Base-by-base conservation (phyloP, 2,113 vertebrate species). In the Rhynchopsitta pachyrhyncha region DNA sequence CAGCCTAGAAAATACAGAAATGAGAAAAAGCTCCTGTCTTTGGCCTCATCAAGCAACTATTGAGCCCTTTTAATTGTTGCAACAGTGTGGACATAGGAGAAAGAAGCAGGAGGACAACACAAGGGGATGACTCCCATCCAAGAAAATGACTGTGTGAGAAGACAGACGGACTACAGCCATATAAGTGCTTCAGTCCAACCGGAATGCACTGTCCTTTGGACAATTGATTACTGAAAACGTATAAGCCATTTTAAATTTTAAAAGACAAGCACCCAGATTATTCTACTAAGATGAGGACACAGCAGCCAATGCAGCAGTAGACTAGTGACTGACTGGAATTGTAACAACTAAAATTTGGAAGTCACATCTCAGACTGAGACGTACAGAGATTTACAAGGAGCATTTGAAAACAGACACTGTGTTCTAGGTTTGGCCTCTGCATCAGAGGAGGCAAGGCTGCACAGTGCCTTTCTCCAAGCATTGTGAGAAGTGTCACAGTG, bases 51-150 rank as follows among this genome's bases (percentile, higher is more conserved):
- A 25, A 52, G 59, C 37, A 73, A 41, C 25, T 29, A 13, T 1
- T 20, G 24, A 88, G 49, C 3, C 27, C 27, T 23, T 60, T 80
- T 11, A 18, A 22, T 4, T 29, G 57, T 50, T 82, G 7, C 10
- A 75, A 20, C 8, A n/a, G 25, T 6, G 17, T 7, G 23, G 22
- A 52, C 4, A 0, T 15, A 63, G 64, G 66, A 88, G 66, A 86
- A 88, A 49, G 49, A 66, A 88, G 82, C 41, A 66, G 49, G 52
- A 96, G 92, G 94, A 92, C 77, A 77, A 50, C 0, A 7, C 88
- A 97, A 95, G 91, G 94, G 64, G 91, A 93, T 94, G 82, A 95
- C 23, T 95, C 76, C 83, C 80, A 88, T 95, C 94, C 94, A 97
- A 96, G 91, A 95, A 96, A 97, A 92, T 71, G 92, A 87, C 94